Evolutionary conservation across 2,888 invertebrate genomes (phyloP).

Genomic region (Dolichopus griseipennis): DNA sequence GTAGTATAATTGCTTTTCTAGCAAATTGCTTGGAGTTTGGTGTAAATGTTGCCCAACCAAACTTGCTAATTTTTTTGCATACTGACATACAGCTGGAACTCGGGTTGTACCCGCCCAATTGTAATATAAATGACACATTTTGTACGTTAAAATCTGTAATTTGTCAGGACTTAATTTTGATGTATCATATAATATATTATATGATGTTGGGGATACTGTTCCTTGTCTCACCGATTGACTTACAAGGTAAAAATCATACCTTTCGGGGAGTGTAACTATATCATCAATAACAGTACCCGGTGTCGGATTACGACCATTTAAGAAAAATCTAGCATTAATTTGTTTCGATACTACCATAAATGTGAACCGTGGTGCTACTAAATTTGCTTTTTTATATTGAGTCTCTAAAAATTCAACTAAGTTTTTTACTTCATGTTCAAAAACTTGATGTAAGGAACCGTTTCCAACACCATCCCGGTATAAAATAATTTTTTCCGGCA

Average conservation of each 20-base stretch:
- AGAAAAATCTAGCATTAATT: conserved; percentile 69
- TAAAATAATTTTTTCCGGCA: conserved; percentile 68
- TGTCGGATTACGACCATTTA: conserved; percentile 54
- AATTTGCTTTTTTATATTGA: conserved; percentile 45
- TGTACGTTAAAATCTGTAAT: conserved; percentile 78
- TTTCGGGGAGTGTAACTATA: conserved; percentile 68
- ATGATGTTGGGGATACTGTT: conserved; percentile 83
- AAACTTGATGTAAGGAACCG: conserved; percentile 73
- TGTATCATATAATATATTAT: conserved; percentile 74
- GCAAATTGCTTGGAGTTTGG: conserved; percentile 51
- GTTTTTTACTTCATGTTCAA: conserved; percentile 62
- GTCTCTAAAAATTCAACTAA: conserved; percentile 50
- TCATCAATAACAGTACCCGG: conserved; percentile 86
- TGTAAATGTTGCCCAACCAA: conserved; percentile 75
- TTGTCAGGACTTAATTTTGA: conserved; percentile 60
- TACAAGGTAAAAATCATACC: conserved; percentile 84
- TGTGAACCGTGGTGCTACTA: conserved; percentile 48
- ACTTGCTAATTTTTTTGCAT: conserved; percentile 89
- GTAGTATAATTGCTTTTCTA: conserved; percentile 62
- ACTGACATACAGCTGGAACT: conserved; percentile 90
- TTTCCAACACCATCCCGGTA: conserved; percentile 93
- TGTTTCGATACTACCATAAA: conserved; percentile 85
- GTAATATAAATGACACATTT: conserved; percentile 82
- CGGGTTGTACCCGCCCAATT: conserved; percentile 82
- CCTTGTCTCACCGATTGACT: conserved; percentile 82